phyloP scores from a whole-genome alignment of 1,140 invertebrate genomes.

The Campodea augens region DNA sequence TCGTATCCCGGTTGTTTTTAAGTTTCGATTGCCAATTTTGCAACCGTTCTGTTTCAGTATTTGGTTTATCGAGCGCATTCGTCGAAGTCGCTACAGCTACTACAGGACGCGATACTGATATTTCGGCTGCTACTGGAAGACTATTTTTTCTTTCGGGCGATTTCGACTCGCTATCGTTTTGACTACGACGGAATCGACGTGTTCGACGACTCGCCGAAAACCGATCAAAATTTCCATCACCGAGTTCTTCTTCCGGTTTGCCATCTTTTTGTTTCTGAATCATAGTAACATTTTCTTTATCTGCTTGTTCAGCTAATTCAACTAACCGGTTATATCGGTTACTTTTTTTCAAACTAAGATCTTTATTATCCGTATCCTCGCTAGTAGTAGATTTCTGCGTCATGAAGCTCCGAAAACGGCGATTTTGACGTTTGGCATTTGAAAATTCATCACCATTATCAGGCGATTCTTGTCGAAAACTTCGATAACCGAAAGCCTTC shows the following conservation, averaged over 20 bases:
- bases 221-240: conserved; percentile 57
- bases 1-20: conserved; percentile 23
- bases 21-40: conserved; percentile 41
- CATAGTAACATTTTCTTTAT: conserved; percentile 3
- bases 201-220: conserved; percentile 62
- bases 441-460: conserved; percentile 5
- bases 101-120: neutral
- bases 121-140: conserved; percentile 1
- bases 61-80: conserved; percentile 11
- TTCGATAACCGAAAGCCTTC: conserved; percentile 33
- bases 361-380: no score
- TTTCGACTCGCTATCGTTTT: conserved; percentile 33
- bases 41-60: conserved; percentile 31
- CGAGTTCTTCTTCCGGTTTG: conserved; percentile 21
- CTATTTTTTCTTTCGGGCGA: conserved; percentile 16
- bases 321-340: conserved; percentile 11
- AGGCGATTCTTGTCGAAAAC: conserved; percentile 12
- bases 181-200: conserved; percentile 52
- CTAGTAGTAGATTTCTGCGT: no score
- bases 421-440: conserved; percentile 7
- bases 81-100: neutral
- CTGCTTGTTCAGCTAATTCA: conserved; percentile 11
- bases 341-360: no score
- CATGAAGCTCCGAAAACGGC: conserved; percentile 11
- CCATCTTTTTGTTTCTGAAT: conserved; percentile 11